A percentile compares a stretch with the other conserved stretches of the same genome.
phyloP scores from a whole-genome alignment of 2,888 invertebrate genomes.

The Maniola hyperantus region DNA sequence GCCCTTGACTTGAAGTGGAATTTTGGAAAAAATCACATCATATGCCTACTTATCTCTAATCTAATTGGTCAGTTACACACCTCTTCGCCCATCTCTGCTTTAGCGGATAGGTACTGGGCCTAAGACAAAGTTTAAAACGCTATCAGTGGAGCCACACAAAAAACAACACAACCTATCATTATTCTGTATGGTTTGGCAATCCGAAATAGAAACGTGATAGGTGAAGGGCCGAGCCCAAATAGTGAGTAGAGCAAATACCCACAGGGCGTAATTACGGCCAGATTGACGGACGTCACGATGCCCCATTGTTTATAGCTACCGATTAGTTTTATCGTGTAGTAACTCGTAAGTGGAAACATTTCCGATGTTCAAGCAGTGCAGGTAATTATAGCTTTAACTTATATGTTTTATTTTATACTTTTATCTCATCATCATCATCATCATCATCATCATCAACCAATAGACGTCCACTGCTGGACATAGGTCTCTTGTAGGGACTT shows the following conservation, averaged over 20 bases:
- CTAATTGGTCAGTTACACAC: no score
- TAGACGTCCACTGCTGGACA: no score
- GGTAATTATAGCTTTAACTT: not conserved
- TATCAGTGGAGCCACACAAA: constrained; percentile 32
- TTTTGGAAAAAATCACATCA: no score
- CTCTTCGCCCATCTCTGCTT: no score
- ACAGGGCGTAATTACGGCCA: constrained; percentile 68
- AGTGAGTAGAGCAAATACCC: constrained; percentile 73
- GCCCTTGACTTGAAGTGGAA: no score
- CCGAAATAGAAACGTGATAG: constrained; percentile 73
- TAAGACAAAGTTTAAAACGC: not conserved
- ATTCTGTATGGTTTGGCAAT: constrained; percentile 73
- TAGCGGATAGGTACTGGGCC: no score
- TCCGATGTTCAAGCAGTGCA: not conserved
- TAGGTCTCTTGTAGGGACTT: no score
- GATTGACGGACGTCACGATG: constrained; percentile 39
- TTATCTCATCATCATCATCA: no score
- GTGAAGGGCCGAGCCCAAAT: constrained; percentile 74
- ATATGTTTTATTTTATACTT: not conserved
- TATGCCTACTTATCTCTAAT: no score
- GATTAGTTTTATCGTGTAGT: constrained; percentile 26
- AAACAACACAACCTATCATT: constrained; percentile 59
- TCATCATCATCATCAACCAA: no score
- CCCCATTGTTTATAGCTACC: constrained; percentile 36
- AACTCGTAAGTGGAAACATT: constrained; percentile 9